Evolutionary conservation across 23 tunicate species (phyloP), one percentile per base, ranked within the genome.

Genomic region (Styela clava): DNA sequence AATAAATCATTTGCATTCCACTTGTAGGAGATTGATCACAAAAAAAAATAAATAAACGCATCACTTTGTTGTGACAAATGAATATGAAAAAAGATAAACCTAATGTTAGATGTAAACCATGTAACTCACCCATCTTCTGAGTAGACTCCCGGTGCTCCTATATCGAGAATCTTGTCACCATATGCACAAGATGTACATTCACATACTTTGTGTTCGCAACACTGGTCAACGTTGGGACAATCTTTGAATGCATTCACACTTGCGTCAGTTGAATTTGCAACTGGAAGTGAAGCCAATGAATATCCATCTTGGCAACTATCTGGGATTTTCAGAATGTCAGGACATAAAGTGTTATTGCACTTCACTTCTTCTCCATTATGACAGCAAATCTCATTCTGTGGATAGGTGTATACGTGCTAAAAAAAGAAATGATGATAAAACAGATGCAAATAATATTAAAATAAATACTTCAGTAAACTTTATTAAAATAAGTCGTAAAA

Each of bases 171-270:
- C n/a, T n/a, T n/a, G n/a, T n/a, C n/a, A n/a, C n/a, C n/a, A n/a
- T n/a, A n/a, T n/a, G n/a, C n/a, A n/a, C n/a, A n/a, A n/a, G n/a
- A n/a, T n/a, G n/a, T n/a, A 16, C 77, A 71, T 5, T 28, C 77
- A 71, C 77, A 71, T 5, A 28, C 77, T 32, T 26, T 29, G 16
- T 71, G 34, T 3, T 26, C 7, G 35, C 77, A 71, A 32, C 77
- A 71, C 16, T 71, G 7, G 16, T 71, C 77, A 30, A 30, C 77
- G 5, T 7, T 30, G 27, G 77, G 77, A 34, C 77, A 71, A 3
- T 71, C 24, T 5, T 20, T 16, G 16, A 18, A 31, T 16, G 27
- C 29, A 2, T 35, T 19, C 3, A 71, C 77, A 32, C 20, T 30
- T 7, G 5, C 7, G 34, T 26, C 34, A 26, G 16, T 2, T n/a